These are phyloP conservation scores for Sphaerophoria taeniata DNA, from an alignment of 2,888 invertebrate genomes.

Conservation along the genomic window DNA sequence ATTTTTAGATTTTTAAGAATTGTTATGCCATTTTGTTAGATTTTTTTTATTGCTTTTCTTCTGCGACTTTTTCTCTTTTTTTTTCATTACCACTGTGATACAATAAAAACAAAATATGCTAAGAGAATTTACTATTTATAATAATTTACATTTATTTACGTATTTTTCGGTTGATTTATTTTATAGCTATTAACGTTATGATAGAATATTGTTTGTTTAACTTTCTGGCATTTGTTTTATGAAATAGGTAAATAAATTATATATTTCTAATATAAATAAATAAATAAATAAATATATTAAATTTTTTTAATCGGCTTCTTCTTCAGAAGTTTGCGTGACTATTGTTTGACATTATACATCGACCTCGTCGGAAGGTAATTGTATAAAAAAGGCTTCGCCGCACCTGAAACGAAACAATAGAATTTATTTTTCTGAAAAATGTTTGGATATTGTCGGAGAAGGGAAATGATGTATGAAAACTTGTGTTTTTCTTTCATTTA, in stretches of 20 bases:
- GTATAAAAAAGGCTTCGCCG: slow-evolving; percentile 60
- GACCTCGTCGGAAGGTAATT: slow-evolving; percentile 53
- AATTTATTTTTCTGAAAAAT: neutral
- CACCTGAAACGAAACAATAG: slow-evolving; percentile 42
- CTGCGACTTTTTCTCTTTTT: neutral
- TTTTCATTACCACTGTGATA: slow-evolving; percentile 66
- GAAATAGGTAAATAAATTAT: neutral
- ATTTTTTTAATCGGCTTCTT: neutral
- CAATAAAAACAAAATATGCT: slow-evolving; percentile 10
- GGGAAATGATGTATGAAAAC: too few relatives aligned
- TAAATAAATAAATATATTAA: slow-evolving; percentile 52
- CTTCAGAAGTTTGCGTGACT: neutral
- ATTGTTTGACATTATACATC: slow-evolving; percentile 57
- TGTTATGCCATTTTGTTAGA: slow-evolving; percentile 10
- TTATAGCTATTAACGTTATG: neutral
- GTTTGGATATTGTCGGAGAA: neutral
- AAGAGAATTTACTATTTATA: neutral
- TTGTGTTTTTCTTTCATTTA: too few relatives aligned
- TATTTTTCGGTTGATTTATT: slow-evolving; percentile 52
- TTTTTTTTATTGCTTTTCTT: slow-evolving; percentile 9
- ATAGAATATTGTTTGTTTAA: slow-evolving; percentile 25
- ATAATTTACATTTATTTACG: slow-evolving; percentile 28
- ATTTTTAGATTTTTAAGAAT: slow-evolving; percentile 30
- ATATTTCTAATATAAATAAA: slow-evolving; percentile 31
- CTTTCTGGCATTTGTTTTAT: slow-evolving; percentile 8